Conservation (phyloP, 2,888 invertebrate genomes). For the Odontomyia ornata region DNA sequence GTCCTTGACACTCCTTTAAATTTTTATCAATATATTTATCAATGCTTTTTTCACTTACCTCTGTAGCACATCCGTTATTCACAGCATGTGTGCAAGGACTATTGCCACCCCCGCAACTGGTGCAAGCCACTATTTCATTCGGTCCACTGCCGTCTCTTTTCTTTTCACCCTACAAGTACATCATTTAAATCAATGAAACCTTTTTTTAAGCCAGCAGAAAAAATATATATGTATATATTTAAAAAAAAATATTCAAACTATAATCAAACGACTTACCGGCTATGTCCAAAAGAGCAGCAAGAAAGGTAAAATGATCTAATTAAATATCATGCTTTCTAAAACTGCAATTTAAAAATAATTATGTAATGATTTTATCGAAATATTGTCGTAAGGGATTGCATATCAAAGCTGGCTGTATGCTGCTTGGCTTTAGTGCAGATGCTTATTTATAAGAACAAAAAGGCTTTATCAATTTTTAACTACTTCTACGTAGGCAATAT, state of each 20-base stretch:
- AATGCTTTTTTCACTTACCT: slow-evolving; percentile 68
- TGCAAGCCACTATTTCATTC: slow-evolving; percentile 85
- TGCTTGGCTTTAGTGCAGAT: not conserved
- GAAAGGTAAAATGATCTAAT: too few species aligned
- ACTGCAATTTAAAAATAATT: slow-evolving; percentile 5
- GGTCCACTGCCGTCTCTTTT: slow-evolving; percentile 81
- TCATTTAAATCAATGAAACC: not conserved
- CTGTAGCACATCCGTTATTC: slow-evolving; percentile 86
- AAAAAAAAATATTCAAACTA: slow-evolving; percentile 17
- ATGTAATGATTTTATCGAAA: slow-evolving; percentile 14
- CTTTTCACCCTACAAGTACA: slow-evolving; percentile 76
- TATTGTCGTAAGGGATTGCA: not conserved
- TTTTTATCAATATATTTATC: too few species aligned
- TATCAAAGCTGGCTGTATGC: slow-evolving; percentile 1
- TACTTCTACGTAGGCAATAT: slow-evolving; percentile 2
- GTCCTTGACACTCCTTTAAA: too few species aligned
- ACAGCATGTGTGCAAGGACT: slow-evolving; percentile 87
- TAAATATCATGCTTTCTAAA: too few species aligned
- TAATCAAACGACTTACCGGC: slow-evolving; percentile 2
- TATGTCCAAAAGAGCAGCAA: not conserved
- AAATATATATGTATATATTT: not conserved
- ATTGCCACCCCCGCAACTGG: slow-evolving; percentile 77
- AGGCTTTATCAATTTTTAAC: not conserved
- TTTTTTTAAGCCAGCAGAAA: not conserved
- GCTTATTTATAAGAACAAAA: slow-evolving; percentile 15